A percentile compares a stretch with the other conserved stretches of the same genome.
phyloP scores from a whole-genome alignment of 2,113 vertebrate species.

The Cheirogaleus medius region DNA sequence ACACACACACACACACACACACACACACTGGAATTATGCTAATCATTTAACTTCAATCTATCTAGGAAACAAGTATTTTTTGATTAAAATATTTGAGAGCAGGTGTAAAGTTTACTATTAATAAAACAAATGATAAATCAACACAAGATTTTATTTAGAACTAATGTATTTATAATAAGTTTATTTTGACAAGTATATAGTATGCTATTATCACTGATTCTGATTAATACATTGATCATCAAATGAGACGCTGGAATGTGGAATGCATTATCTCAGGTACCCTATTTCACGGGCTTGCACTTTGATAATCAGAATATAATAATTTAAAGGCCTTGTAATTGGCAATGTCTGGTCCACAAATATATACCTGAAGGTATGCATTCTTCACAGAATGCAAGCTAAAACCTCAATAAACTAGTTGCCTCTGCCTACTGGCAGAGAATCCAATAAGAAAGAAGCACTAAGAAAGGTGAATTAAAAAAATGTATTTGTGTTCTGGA shows the following conservation, averaged over 20 bases:
- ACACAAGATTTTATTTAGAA: constrained; percentile 74
- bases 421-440: background rate
- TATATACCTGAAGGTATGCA: background rate
- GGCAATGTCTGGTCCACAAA: background rate
- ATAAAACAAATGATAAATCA: constrained; percentile 74
- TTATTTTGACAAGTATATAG: constrained; percentile 65
- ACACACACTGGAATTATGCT: constrained; percentile 21
- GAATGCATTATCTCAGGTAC: constrained; percentile 73
- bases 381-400: background rate
- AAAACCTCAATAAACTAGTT: background rate
- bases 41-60: constrained; percentile 67
- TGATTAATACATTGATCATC: constrained; percentile 67
- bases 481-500: background rate
- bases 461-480: background rate
- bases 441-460: background rate
- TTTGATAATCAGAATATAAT: constrained; percentile 75
- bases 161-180: constrained; percentile 63
- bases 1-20: constrained; percentile 5
- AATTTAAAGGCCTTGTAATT: constrained; percentile 63
- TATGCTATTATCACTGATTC: background rate
- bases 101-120: constrained; percentile 72
- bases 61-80: constrained; percentile 68
- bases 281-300: constrained; percentile 73
- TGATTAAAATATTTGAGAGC: constrained; percentile 65
- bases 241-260: constrained; percentile 71